Conservation (phyloP, 2,888 invertebrate genomes). For the Masnerella sp. region DNA sequence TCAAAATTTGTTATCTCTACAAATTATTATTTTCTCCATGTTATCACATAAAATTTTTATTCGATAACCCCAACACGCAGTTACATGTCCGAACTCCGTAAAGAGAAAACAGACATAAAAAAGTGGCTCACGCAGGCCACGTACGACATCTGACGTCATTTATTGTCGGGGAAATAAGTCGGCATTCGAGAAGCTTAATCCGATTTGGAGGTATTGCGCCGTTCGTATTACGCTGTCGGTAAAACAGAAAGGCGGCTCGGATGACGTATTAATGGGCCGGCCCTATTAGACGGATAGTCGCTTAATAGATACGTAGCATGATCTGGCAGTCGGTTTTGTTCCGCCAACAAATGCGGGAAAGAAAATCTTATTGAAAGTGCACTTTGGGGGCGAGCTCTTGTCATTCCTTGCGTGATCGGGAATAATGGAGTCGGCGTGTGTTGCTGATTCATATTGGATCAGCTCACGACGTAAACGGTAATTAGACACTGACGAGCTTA, state of each 20-base stretch:
- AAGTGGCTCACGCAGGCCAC: too few relatives aligned
- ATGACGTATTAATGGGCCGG: conserved; percentile 53
- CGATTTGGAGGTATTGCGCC: conserved; percentile 49
- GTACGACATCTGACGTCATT: conserved; percentile 47
- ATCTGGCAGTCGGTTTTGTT: conserved; percentile 47
- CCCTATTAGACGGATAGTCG: conserved; percentile 36
- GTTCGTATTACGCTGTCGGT: conserved; percentile 31
- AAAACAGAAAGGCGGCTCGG: conserved; percentile 42
- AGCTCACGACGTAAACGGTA: conserved; percentile 13
- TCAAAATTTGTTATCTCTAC: too few relatives aligned
- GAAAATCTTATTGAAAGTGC: conserved; percentile 29
- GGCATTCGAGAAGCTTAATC: conserved; percentile 50
- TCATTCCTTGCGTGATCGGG: conserved; percentile 43
- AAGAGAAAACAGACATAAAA: too few relatives aligned
- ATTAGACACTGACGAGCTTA: conserved; percentile 28
- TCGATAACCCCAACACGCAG: too few relatives aligned
- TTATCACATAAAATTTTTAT: too few relatives aligned
- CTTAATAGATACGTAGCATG: conserved; percentile 54
- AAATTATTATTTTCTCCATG: too few relatives aligned
- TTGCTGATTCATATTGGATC: conserved; percentile 34
- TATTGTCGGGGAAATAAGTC: conserved; percentile 44
- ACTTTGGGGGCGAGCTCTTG: conserved; percentile 27
- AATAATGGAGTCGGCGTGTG: conserved; percentile 44
- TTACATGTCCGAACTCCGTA: too few relatives aligned
- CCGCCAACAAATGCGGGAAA: conserved; percentile 36